Percentiles rank a stretch among this genome's conserved stretches.
These are phyloP conservation scores for Flexamia atlantica DNA, from an alignment of 2,888 invertebrate genomes.

Conservation along the genomic window DNA sequence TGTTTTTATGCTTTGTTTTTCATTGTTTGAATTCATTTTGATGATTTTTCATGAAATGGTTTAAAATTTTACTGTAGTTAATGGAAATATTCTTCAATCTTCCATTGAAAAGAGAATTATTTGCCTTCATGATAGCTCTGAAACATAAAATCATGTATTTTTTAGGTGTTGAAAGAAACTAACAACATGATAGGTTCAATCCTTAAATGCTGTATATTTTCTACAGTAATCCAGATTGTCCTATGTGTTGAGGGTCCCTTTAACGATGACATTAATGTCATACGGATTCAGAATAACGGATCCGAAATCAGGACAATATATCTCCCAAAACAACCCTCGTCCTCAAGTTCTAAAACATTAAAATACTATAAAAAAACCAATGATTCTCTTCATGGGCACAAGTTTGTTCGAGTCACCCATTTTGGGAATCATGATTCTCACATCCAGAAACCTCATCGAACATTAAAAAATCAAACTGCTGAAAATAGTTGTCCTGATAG, in stretches of 20 bases:
- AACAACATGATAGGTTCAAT: neutral
- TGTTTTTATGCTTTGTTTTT: no score
- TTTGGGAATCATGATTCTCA: neutral
- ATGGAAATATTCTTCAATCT: no score
- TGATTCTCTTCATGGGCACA: neutral
- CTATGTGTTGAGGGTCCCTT: neutral
- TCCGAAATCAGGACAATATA: conserved; percentile 34
- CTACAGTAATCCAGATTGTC: neutral
- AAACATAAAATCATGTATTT: neutral
- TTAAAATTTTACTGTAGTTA: no score
- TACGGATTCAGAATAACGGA: conserved; percentile 31
- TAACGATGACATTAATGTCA: conserved; percentile 9
- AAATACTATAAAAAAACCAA: conserved; percentile 6
- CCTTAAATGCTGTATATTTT: neutral
- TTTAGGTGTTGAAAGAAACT: conserved; percentile 1
- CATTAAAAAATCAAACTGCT: neutral
- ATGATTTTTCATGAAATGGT: no score
- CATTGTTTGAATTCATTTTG: no score
- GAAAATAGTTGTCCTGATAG: neutral
- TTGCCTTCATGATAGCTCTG: no score
- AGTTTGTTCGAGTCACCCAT: neutral
- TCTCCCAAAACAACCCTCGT: neutral
- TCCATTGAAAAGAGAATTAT: no score
- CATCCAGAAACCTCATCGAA: neutral
- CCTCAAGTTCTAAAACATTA: neutral